Evolutionary conservation across 2,797 vertebrate genomes (phyloP).

Genomic region (Peromyscus eremicus): DNA sequence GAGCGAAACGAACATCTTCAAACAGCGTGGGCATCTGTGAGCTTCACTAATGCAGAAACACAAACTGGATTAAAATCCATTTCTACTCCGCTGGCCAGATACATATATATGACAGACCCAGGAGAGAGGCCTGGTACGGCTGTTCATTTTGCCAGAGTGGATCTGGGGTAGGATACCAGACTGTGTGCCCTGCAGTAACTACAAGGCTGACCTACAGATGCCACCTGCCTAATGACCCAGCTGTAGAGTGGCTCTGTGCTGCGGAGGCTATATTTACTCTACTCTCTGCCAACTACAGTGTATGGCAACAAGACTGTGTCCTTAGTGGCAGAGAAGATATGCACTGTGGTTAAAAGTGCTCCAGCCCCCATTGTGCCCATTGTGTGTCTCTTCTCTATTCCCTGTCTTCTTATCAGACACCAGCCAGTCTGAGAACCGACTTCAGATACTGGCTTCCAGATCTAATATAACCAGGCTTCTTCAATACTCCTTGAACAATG

Average conservation of each 20-base stretch:
- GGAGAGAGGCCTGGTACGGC: not conserved
- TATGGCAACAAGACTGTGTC: fast-evolving
- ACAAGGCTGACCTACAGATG: constrained; percentile 3
- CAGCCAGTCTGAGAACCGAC: not conserved
- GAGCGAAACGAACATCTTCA: constrained; percentile 75
- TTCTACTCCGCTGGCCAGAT: constrained; percentile 56
- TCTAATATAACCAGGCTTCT: not conserved
- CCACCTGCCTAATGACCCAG: fast-evolving
- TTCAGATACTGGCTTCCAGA: not conserved
- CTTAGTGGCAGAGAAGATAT: not conserved
- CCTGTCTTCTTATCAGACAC: too few relatives aligned
- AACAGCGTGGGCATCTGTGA: constrained; percentile 56
- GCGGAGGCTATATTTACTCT: too few relatives aligned
- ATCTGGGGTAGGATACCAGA: not conserved
- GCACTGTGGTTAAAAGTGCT: too few relatives aligned
- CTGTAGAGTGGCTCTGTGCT: fast-evolving
- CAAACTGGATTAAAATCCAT: constrained; percentile 63
- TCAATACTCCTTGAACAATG: fast-evolving
- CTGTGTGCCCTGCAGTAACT: not conserved
- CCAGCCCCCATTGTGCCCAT: not conserved
- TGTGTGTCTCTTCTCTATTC: fast-evolving
- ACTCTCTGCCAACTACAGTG: not conserved
- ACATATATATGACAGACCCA: not conserved
- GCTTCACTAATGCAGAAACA: constrained; percentile 35
- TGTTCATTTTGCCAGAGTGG: not conserved